Base-by-base conservation (phyloP, 2,113 vertebrate genomes). In the Gracilinanus agilis region DNA sequence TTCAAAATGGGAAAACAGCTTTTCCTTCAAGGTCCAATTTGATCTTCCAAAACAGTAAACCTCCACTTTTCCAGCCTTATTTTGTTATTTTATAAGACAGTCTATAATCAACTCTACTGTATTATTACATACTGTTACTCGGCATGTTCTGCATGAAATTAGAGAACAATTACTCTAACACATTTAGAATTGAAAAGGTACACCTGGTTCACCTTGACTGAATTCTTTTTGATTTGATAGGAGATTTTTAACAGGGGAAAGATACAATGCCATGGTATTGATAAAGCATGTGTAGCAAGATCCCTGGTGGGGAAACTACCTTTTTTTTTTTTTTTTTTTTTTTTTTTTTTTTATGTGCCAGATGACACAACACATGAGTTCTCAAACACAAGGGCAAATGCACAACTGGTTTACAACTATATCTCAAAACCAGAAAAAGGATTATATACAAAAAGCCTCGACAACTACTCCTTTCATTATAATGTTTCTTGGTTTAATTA, bases 341-440 rank as follows among this genome's bases (percentile, higher is more conserved):
- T n/a, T n/a, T n/a, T n/a, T n/a, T n/a, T n/a, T n/a, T n/a, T n/a
- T n/a, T n/a, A n/a, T n/a, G 24, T 5, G 53, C 75, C 44, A n/a
- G 49, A 90, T 93, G 44, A 90, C 49, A 53, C 49, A 90, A 53
- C 49, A 90, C 10, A 49, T 24, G 40, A 53, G 13, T 53, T 90
- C 89, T 29, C 88, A 88, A 8, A 93, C 54, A 55, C 3, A 29
- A 12, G 44, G 92, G 90, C 92, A 96, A 24, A 10, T 54, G 89
- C 44, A 53, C 92, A 92, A 96, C 90, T 56, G 6, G 21, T 92
- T 93, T 93, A 4, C 61, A 97, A 94, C 91, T 95, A 9, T 95
- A 89, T 54, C 91, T 92, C 91, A 96, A 98, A 98, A 97, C 89
- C 96, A 97, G 97, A 98, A 98, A 98, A 56, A 97, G 95, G 95